These are phyloP conservation scores for Auanema freiburgensis DNA, from an alignment of 2,888 invertebrate genomes.

Conservation along the genomic window DNA sequence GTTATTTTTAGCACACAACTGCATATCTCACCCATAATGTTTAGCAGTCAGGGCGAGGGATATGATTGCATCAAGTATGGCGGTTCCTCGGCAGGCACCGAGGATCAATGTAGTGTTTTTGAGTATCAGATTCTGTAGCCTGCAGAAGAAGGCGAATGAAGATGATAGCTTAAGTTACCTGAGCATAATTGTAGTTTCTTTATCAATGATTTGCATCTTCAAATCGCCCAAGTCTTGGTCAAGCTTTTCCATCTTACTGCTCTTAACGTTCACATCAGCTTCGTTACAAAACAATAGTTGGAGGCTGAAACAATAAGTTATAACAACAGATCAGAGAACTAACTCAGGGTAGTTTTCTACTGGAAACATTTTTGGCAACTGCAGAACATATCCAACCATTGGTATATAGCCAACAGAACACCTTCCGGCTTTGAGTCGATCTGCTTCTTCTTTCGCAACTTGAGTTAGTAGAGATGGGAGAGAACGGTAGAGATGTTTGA, in stretches of 20 bases:
- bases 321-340: not conserved
- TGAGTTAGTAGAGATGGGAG: constrained; percentile 77
- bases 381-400: constrained; percentile 77
- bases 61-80: constrained; percentile 72
- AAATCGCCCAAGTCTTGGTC: constrained; percentile 80
- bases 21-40: constrained; percentile 19
- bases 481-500: constrained; percentile 75
- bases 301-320: constrained; percentile 67
- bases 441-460: constrained; percentile 74
- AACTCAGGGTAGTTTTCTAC: constrained; percentile 22
- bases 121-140: constrained; percentile 71
- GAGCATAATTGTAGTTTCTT: constrained; percentile 75
- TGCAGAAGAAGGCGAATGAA: not conserved
- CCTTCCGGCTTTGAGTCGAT: constrained; percentile 26
- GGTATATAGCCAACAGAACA: constrained; percentile 68
- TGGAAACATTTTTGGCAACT: constrained; percentile 70
- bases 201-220: constrained; percentile 76
- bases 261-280: constrained; percentile 76
- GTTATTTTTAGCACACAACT: not conserved
- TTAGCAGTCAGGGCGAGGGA: constrained; percentile 29
- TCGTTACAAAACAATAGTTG: constrained; percentile 72
- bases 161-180: constrained; percentile 9
- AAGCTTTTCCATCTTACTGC: constrained; percentile 73
- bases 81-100: constrained; percentile 71
- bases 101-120: constrained; percentile 71